A percentile compares a stretch with the other conserved stretches of the same genome.
These are phyloP conservation scores for Catamblyrhynchus diadema DNA, from an alignment of 2,797 vertebrate genomes.

Conservation along the genomic window DNA sequence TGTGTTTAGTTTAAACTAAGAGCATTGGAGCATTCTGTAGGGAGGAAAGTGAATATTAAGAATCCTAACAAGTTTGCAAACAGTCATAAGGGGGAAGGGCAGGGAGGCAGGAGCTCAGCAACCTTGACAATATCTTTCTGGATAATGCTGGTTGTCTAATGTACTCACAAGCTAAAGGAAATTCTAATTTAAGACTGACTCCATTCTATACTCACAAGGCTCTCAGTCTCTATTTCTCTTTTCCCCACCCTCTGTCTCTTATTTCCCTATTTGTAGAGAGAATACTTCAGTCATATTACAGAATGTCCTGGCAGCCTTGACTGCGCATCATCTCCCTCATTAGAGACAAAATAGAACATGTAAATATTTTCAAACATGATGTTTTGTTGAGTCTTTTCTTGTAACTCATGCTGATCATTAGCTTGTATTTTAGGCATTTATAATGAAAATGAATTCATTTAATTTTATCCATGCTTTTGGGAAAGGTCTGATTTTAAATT, in stretches of 20 bases:
- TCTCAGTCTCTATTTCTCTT: neutral
- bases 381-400: conserved; percentile 43
- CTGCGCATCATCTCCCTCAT: neutral
- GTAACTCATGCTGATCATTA: conserved; percentile 51
- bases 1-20: neutral
- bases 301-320: conserved; percentile 15
- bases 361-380: conserved; percentile 50
- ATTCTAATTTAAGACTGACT: neutral
- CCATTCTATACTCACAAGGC: neutral
- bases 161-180: neutral
- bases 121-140: conserved; percentile 2
- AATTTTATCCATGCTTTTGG: neutral
- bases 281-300: neutral
- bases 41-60: neutral
- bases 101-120: neutral
- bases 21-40: neutral
- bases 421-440: neutral
- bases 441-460: conserved; percentile 36
- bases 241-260: neutral
- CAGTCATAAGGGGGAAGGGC: neutral
- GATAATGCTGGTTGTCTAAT: neutral
- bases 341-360: conserved; percentile 20
- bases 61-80: neutral
- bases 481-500: neutral
- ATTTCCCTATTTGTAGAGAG: neutral